Evolutionary conservation across 1,140 invertebrate genomes (phyloP).

Genomic region (Aleiodes sp.): DNA sequence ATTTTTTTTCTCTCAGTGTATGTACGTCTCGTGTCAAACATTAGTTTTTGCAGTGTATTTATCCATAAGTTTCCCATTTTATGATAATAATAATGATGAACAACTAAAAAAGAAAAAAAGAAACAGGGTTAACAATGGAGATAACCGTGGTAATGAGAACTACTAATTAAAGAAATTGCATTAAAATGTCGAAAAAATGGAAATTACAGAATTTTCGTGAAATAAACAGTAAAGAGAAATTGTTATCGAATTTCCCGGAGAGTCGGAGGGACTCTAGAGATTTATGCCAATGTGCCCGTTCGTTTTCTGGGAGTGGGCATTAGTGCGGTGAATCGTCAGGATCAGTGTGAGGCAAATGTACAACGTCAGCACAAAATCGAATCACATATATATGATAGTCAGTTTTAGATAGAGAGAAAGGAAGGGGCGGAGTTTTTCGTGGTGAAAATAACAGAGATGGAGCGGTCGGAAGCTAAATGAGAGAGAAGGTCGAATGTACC

Average conservation of each 20-base stretch:
- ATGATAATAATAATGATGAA: too few species aligned
- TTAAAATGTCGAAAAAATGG: neutral
- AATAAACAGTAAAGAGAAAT: neutral
- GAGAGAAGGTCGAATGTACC: neutral
- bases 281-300: conserved; percentile 9
- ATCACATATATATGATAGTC: neutral
- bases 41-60: too few species aligned
- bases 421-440: too few species aligned
- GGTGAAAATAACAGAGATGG: too few species aligned
- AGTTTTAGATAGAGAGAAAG: neutral
- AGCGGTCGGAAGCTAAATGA: neutral
- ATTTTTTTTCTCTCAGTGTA: too few species aligned
- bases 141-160: too few species aligned
- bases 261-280: neutral
- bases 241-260: conserved; percentile 9
- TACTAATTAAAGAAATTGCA: neutral
- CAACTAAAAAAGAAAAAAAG: too few species aligned
- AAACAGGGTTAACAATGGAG: too few species aligned
- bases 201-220: neutral
- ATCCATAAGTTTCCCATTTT: too few species aligned
- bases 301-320: neutral
- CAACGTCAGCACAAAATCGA: neutral
- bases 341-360: neutral
- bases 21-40: too few species aligned
- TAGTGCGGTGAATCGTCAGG: neutral